A percentile compares a stretch with the other conserved stretches of the same genome.
Conservation (phyloP, 2,888 invertebrate species). For the Parelbella ahira region DNA sequence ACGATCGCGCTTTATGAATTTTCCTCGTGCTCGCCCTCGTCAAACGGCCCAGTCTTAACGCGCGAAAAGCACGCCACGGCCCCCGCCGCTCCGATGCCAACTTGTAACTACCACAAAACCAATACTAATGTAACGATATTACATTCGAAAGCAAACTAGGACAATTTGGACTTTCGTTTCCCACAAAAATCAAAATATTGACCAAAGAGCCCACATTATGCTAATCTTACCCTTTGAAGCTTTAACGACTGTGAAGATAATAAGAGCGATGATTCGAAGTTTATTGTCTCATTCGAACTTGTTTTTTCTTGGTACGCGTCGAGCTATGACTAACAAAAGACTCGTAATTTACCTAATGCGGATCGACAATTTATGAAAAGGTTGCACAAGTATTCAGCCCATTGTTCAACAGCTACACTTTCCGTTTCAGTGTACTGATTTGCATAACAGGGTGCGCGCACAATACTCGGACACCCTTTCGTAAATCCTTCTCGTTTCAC, state of each 20-base stretch:
- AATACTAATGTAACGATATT: slow-evolving; percentile 11
- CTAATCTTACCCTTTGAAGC: slow-evolving; percentile 54
- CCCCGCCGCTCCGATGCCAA: slow-evolving; percentile 37
- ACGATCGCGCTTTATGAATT: slow-evolving; percentile 58
- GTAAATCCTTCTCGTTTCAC: slow-evolving; percentile 70
- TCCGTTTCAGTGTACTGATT: slow-evolving; percentile 77
- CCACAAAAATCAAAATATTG: slow-evolving; percentile 72
- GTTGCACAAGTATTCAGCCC: slow-evolving; percentile 54
- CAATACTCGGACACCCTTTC: slow-evolving; percentile 67
- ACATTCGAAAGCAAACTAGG: slow-evolving; percentile 36
- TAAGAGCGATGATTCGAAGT: slow-evolving; percentile 47
- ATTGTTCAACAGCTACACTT: slow-evolving; percentile 60
- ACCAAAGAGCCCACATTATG: slow-evolving; percentile 58
- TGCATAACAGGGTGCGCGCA: slow-evolving; percentile 68
- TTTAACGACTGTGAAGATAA: slow-evolving; percentile 38
- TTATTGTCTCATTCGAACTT: slow-evolving; percentile 49
- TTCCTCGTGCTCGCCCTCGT: slow-evolving; percentile 47
- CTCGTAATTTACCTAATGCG: slow-evolving; percentile 70
- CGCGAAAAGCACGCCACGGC: slow-evolving; percentile 46
- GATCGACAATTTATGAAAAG: slow-evolving; percentile 73
- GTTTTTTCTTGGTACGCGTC: slow-evolving; percentile 41
- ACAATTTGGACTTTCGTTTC: slow-evolving; percentile 61
- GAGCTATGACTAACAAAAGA: slow-evolving; percentile 48
- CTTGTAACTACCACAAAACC: slow-evolving; percentile 38
- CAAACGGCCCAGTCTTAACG: slow-evolving; percentile 36